These are phyloP conservation scores for Hedya salicella DNA, from an alignment of 2,888 invertebrate genomes.

Conservation along the genomic window DNA sequence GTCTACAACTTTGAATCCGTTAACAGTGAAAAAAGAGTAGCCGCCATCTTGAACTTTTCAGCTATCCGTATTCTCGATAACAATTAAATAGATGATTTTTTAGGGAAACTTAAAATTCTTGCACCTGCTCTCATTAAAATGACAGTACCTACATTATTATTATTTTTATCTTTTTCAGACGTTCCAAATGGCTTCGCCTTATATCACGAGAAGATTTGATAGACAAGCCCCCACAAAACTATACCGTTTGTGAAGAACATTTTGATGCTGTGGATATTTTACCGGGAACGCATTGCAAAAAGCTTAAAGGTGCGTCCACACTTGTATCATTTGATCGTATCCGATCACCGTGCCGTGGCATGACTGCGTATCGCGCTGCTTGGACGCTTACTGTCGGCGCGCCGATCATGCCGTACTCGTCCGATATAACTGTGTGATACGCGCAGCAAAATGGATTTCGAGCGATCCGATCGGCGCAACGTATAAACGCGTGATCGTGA, in stretches of 20 bases:
- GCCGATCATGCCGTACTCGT: no score
- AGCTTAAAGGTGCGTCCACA: neutral
- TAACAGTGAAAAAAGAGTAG: no score
- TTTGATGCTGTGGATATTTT: slow-evolving; percentile 35
- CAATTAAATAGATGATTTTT: neutral
- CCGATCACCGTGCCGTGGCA: no score
- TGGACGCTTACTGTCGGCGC: no score
- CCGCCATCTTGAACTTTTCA: no score
- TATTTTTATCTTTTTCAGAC: slow-evolving; percentile 35
- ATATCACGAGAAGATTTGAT: slow-evolving; percentile 43
- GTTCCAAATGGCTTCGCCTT: slow-evolving; percentile 42
- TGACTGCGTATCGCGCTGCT: no score
- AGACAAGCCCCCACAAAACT: slow-evolving; percentile 29
- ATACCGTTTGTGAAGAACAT: slow-evolving; percentile 44
- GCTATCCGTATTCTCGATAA: neutral
- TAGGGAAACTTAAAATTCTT: neutral
- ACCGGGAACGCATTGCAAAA: slow-evolving; percentile 16
- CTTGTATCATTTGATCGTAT: no score
- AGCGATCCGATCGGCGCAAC: no score
- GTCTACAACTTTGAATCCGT: neutral
- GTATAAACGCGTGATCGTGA: no score
- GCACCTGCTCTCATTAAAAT: neutral
- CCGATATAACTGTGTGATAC: no score
- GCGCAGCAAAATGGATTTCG: no score
- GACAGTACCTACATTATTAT: neutral